phyloP scores from a whole-genome alignment of 1,140 invertebrate species.

The Halotydeus destructor region DNA sequence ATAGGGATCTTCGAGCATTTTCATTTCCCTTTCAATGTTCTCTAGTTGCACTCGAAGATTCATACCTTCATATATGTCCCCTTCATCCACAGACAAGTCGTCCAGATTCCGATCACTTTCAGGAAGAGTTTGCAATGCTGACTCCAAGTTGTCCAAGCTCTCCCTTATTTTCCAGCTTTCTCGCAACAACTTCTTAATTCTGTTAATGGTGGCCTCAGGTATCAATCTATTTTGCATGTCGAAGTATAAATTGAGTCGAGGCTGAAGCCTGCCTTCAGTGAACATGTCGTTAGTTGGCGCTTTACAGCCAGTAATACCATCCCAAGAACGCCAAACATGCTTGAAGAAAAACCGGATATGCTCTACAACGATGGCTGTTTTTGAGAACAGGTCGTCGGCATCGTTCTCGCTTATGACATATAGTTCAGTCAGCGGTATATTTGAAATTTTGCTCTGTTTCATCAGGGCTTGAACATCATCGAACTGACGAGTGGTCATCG shows the following conservation, averaged over 20 bases:
- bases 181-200: conserved; percentile 13
- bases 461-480: background rate
- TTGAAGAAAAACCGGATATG: conserved; percentile 15
- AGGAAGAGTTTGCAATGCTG: background rate
- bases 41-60: conserved; percentile 12
- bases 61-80: conserved; percentile 13
- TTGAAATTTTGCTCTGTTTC: conserved; percentile 2
- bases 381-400: conserved; percentile 13
- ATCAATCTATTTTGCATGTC: conserved; percentile 16
- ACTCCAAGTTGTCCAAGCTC: conserved; percentile 3
- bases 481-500: background rate
- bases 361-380: conserved; percentile 17
- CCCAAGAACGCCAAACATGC: conserved; percentile 17
- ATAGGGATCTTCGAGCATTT: conserved; percentile 16
- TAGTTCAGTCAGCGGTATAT: conserved; percentile 15
- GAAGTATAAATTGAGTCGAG: conserved; percentile 15
- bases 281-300: conserved; percentile 9
- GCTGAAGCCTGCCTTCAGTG: conserved; percentile 9
- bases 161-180: conserved; percentile 12
- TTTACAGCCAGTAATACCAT: conserved; percentile 7
- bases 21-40: conserved; percentile 16
- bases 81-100: conserved; percentile 9
- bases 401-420: conserved; percentile 16
- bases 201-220: conserved; percentile 11
- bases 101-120: background rate